Base-by-base conservation (phyloP, 2,888 invertebrate genomes). In the Ommatoiulus sabulosus region DNA sequence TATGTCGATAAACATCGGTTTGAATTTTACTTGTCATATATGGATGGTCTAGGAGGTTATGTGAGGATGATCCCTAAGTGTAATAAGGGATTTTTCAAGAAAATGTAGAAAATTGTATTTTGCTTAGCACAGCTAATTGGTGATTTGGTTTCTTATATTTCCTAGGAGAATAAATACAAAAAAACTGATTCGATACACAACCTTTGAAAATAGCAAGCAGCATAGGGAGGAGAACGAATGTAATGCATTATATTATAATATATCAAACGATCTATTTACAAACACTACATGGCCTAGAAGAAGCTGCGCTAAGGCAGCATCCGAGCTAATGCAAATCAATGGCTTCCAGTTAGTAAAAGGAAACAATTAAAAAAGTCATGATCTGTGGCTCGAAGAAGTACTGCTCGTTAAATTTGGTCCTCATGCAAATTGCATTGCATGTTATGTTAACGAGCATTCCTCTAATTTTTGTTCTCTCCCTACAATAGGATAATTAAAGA, bases 361-460 rank as follows among this genome's bases (percentile, higher is more conserved):
- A 72, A 72, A 20, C 6, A 72, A 72, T n/a, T 72, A 57, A 15
- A 57, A 15, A 72, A 7, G 72, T 72, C 72, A 72, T 24, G 10
- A 24, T 24, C 8, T 8, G 72, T 24, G 72, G 24, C 72, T 72
- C 24, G 8, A 72, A 72, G 72, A 72, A 72, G 72, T 24, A 24
- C 24, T 72, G 72, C 72, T 72, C 72, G 24, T 72, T 72, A 72
- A 72, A 72, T 72, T 72, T 72, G 72, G 72, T 72, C 72, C 72
- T 72, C 72, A 72, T 72, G 72, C 72, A 72, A 72, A 72, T 72
- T 72, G 72, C 72, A 72, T 10, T 72, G 72, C 72, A 72, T 72
- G 72, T 72, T 72, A 72, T 72, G 24, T 72, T 72, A 72, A 24
- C 72, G 72, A 72, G 72, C 72, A 72, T 72, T 72, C 72, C 72